phyloP scores from a whole-genome alignment of 2,888 invertebrate species.

The Drosophila nr. medialis region DNA sequence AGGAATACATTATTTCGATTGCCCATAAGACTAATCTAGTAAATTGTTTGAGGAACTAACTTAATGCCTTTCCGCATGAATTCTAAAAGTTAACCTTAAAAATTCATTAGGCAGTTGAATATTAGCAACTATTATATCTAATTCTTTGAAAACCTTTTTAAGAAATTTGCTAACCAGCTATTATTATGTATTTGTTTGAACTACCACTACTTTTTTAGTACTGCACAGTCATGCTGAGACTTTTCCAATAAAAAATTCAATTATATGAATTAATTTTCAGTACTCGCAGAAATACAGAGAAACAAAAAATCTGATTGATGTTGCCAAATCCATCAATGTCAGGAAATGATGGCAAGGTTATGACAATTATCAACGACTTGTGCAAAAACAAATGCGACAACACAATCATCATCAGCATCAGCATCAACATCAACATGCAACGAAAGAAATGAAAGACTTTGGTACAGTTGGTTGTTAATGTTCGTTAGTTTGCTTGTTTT shows the following conservation, averaged over 20 bases:
- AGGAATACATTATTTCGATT: not conserved
- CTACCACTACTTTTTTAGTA: not conserved
- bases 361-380: constrained; percentile 65
- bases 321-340: constrained; percentile 77
- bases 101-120: not conserved
- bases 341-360: constrained; percentile 79
- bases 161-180: constrained; percentile 1
- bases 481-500: constrained; percentile 22
- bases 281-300: constrained; percentile 6
- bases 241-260: constrained; percentile 60
- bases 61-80: not conserved
- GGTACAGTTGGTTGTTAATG: constrained; percentile 3
- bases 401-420: constrained; percentile 24
- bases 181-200: not conserved
- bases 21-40: not conserved
- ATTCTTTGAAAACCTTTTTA: not conserved
- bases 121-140: not conserved
- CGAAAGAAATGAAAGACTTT: constrained; percentile 7
- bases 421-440: constrained; percentile 10
- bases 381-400: constrained; percentile 41
- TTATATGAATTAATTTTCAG: constrained; percentile 54
- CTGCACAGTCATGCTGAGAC: constrained; percentile 54
- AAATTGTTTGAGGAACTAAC: constrained; percentile 3
- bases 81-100: not conserved
- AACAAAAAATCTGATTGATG: constrained; percentile 45